Evolutionary conservation across 2,888 invertebrate genomes (phyloP), one percentile per base, ranked within the genome.

Genomic region (Meganola albula): DNA sequence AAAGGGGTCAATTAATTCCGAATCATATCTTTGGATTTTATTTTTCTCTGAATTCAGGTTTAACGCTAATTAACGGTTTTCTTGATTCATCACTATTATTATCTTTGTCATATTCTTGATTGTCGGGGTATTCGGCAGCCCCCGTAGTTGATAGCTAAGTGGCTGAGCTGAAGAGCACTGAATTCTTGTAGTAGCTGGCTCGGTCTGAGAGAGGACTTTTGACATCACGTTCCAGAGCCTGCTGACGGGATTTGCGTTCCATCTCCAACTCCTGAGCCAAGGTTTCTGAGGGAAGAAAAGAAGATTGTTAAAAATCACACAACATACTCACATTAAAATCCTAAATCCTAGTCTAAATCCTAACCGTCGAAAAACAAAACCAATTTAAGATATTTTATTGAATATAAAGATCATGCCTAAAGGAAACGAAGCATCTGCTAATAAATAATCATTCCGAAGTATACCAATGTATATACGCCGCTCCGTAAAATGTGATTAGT

Each of bases 121-220:
- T 63, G 38, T 79, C 74, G 79, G 79, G 79, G 78, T 60, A 66
- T 40, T 76, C 73, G 50, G 50, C 52, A 33, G 65, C 78, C 80
- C 82, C 80, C 70, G 70, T 36, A 51, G 67, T 66, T 61, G 70
- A 53, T 65, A 85, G 87, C 88, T 89, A 90, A 85, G 95, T 95
- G 67, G 95, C 95, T 72, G 94, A 94, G 59, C 94, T 94, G 76
- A 95, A 95, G 48, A 95, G 88, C 52, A 95, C 94, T 18, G 95
- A 95, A 82, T 94, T 95, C 84, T 95, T 95, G 87, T 95, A 95
- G 80, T 95, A 95, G 58, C 91, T 90, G 50, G 90, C 89, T 42
- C 92, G 88, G 77, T 95, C 95, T 59, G 94, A 93, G 44, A 95
- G 88, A 20, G 94, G 94, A 57, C 94, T 93, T 79, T 95, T 95